These are phyloP conservation scores for Characodon lateralis DNA, from an alignment of 2,797 vertebrate genomes.

Conservation along the genomic window DNA sequence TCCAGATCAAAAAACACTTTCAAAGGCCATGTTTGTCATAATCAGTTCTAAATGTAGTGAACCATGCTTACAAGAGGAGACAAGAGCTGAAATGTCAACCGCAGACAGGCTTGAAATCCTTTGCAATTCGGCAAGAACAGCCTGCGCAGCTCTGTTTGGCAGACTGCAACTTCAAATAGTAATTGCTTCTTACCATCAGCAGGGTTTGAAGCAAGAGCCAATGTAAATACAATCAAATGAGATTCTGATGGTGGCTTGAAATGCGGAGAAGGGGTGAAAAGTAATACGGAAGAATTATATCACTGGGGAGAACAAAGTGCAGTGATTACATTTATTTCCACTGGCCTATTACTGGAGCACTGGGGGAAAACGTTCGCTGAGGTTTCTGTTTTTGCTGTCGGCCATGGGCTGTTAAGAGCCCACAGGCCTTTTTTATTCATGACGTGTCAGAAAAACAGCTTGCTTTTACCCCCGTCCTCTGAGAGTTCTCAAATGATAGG, in stretches of 20 bases:
- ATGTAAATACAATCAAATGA: constrained; percentile 80
- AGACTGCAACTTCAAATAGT: constrained; percentile 60
- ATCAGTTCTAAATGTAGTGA: constrained; percentile 68
- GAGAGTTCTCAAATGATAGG: constrained; percentile 61
- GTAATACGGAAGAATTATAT: constrained; percentile 78
- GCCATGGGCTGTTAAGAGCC: constrained; percentile 56
- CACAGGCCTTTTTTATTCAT: constrained; percentile 66
- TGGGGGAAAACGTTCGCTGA: constrained; percentile 67
- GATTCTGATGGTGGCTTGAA: constrained; percentile 73
- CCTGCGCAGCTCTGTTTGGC: constrained; percentile 49
- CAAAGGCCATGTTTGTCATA: constrained; percentile 80
- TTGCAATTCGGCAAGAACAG: constrained; percentile 53
- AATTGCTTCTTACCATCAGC: constrained; percentile 75
- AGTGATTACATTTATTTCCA: constrained; percentile 84
- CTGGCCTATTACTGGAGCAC: constrained; percentile 71
- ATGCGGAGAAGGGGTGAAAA: constrained; percentile 64
- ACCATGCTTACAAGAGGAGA: constrained; percentile 52
- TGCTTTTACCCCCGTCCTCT: constrained; percentile 46
- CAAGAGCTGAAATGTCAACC: constrained; percentile 73
- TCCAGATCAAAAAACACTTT: constrained; percentile 70
- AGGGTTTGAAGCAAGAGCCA: constrained; percentile 55
- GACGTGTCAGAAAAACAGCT: constrained; percentile 67
- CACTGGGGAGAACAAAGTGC: constrained; percentile 79
- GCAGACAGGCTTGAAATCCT: constrained; percentile 43
- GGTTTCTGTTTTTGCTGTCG: constrained; percentile 65